Evolutionary conservation across 1,140 invertebrate species (phyloP), one percentile per base, ranked within the genome.

Genomic region (Ostrea denselamellosa): DNA sequence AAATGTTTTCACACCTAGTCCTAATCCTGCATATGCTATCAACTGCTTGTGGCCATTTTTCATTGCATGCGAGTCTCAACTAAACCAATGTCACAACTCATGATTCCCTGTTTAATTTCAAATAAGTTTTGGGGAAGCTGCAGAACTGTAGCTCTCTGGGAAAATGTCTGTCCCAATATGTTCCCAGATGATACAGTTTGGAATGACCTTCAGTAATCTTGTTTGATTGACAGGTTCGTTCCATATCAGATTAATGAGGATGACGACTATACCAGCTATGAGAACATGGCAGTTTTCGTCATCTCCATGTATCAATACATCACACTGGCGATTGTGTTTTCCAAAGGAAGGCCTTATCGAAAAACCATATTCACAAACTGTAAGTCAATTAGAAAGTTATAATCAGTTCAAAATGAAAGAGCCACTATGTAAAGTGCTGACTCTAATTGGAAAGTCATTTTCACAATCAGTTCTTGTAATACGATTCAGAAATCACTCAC

Each of bases 231-330:
- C 87, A 94, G 93, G 93, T 94, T 93, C 91, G 83, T 89, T 12
- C 89, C 90, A 9, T 92, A 68, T 56, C 91, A 91, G 51, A 77
- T 87, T 3, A 88, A 91, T 17, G 88, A 90, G 34, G 92, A 93
- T n/a, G 90, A 92, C 34, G 91, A 93, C 28, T 93, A 93, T 83
- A 81, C 22, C 22, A 92, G 92, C 83, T 91, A 93, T 86, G 94
- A 95, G 90, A 95, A 94, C 84, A 94, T 95, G 0, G 93, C 94
- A 0, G 96, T 98, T 12, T 99, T 98, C 94, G 96, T 97, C 14
- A 95, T 98, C 2, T 97, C 97, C 3, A 96, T 96, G 87, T 98
- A 97, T 95, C 98, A 99, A 93, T 99, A 99, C 93, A 97, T 98
- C 44, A 97, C 97, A 28, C 95, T 98, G 89, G 98, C 97, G 0